Percentiles rank a stretch among this genome's conserved stretches.
These are phyloP conservation scores for Coelopa frigida DNA, from an alignment of 1,140 invertebrate genomes.

Conservation along the genomic window DNA sequence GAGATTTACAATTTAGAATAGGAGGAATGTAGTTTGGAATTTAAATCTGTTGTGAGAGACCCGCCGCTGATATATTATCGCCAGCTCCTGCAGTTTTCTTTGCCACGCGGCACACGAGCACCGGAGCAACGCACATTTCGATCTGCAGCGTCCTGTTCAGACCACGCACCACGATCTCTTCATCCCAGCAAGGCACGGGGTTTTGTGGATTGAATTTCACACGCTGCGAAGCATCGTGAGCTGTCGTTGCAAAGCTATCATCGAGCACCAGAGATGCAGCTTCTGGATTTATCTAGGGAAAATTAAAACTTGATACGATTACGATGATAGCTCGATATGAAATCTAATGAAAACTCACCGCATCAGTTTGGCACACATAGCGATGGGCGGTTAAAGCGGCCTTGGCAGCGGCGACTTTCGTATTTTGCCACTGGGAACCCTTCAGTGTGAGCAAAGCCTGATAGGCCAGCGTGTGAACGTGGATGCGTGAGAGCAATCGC, in stretches of 20 bases:
- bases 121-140: constrained; percentile 75
- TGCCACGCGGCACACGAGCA: constrained; percentile 75
- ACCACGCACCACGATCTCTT: constrained; percentile 47
- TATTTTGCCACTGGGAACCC: constrained; percentile 65
- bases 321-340: too few relatives aligned
- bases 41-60: constrained; percentile 65
- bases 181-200: constrained; percentile 80
- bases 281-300: constrained; percentile 56
- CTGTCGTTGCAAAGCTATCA: constrained; percentile 74
- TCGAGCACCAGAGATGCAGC: constrained; percentile 71
- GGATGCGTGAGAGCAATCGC: constrained; percentile 65
- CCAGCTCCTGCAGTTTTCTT: constrained; percentile 79
- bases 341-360: constrained; percentile 44
- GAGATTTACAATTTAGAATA: too few relatives aligned
- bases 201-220: constrained; percentile 59
- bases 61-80: constrained; percentile 83
- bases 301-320: constrained; percentile 11
- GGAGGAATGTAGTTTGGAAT: too few relatives aligned
- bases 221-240: constrained; percentile 45
- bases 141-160: constrained; percentile 42
- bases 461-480: constrained; percentile 81
- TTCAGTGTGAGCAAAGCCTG: constrained; percentile 73
- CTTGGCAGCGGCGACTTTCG: constrained; percentile 72
- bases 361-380: constrained; percentile 71
- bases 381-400: constrained; percentile 77